These are phyloP conservation scores for Oostethus manadensis DNA, from an alignment of 2,113 vertebrate species.

Conservation along the genomic window DNA sequence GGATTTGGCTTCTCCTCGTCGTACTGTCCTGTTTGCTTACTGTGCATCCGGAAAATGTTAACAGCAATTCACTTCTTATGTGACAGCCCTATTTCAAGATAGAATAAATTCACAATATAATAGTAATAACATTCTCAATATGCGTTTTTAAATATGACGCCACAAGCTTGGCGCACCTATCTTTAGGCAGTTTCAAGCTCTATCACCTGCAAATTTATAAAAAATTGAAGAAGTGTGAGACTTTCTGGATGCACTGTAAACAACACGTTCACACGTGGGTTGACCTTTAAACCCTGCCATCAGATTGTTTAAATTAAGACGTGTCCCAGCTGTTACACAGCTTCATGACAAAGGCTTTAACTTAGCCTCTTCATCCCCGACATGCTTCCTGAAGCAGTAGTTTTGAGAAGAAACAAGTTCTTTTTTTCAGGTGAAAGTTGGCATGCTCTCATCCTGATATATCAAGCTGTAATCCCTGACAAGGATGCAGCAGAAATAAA, in stretches of 20 bases:
- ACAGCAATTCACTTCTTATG: too few relatives aligned
- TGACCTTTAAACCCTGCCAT: constrained; percentile 24
- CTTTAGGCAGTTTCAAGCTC: too few relatives aligned
- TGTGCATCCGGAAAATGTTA: background rate
- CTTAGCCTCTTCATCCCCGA: constrained; percentile 2
- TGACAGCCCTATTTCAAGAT: too few relatives aligned
- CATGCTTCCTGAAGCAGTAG: background rate
- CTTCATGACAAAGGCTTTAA: constrained; percentile 34
- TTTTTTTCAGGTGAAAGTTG: background rate
- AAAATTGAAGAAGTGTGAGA: too few relatives aligned
- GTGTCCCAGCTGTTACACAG: background rate
- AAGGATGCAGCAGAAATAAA: constrained; percentile 12
- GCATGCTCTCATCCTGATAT: background rate
- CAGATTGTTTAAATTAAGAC: constrained; percentile 13
- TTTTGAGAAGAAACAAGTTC: background rate
- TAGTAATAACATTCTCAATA: too few relatives aligned
- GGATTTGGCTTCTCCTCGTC: too few relatives aligned
- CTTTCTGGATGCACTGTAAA: too few relatives aligned
- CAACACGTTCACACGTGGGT: too few relatives aligned
- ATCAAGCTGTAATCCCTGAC: constrained; percentile 19
- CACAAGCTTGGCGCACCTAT: too few relatives aligned
- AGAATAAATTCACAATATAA: too few relatives aligned
- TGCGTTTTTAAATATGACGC: too few relatives aligned
- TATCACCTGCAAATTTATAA: too few relatives aligned
- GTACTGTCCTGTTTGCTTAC: background rate